Evolutionary conservation across 1,140 invertebrate species (phyloP).

Genomic region (Bombus turneri): DNA sequence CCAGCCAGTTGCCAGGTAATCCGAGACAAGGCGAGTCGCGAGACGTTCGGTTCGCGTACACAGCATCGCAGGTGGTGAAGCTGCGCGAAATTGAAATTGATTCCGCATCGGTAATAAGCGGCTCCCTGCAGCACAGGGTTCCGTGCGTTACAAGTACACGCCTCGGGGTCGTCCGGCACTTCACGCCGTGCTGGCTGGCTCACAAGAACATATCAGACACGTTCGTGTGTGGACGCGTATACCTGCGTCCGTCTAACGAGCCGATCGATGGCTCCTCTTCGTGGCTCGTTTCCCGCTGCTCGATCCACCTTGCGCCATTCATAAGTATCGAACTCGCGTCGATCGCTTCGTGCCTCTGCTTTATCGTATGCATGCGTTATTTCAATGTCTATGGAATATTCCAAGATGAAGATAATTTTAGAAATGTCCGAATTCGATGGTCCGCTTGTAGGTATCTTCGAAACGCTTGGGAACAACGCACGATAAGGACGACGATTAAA

Average conservation of each 20-base stretch:
- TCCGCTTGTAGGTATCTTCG: too few species aligned
- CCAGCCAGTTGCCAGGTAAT: conserved; percentile 55
- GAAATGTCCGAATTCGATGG: too few species aligned
- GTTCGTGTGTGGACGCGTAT: conserved; percentile 35
- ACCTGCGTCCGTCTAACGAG: conserved; percentile 47
- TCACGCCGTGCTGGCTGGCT: conserved; percentile 8
- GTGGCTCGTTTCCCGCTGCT: conserved; percentile 8
- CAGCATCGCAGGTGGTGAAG: conserved; percentile 67
- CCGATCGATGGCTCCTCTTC: conserved; percentile 48
- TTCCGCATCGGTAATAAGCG: conserved; percentile 72
- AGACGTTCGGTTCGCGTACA: conserved; percentile 39
- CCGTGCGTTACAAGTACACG: conserved; percentile 54
- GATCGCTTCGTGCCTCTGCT: background rate
- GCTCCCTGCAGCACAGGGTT: conserved; percentile 58
- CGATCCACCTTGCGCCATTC: conserved; percentile 27
- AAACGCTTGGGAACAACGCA: too few species aligned
- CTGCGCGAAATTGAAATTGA: conserved; percentile 72
- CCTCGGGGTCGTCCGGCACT: conserved; percentile 56
- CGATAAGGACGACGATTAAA: too few species aligned
- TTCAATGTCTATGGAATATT: too few species aligned
- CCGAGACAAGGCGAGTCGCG: conserved; percentile 46
- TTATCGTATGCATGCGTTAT: too few species aligned
- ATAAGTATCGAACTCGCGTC: conserved; percentile 21
- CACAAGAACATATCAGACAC: background rate
- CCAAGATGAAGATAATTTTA: too few species aligned